These are phyloP conservation scores for Sycophila sp. DNA, from an alignment of 1,140 invertebrate species.

Conservation along the genomic window DNA sequence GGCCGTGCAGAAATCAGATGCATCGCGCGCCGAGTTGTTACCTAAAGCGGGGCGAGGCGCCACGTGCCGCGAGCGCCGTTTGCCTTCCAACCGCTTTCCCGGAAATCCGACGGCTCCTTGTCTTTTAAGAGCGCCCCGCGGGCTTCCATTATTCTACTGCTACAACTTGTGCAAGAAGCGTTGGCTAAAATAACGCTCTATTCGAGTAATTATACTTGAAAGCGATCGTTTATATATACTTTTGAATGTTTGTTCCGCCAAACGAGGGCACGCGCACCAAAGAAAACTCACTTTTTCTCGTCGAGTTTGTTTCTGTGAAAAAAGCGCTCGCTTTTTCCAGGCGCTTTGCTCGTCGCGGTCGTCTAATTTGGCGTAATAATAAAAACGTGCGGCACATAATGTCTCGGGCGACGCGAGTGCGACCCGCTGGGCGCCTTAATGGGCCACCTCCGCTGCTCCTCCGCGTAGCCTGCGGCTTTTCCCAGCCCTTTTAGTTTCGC, in stretches of 20 bases:
- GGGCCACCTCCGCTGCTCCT: conserved; percentile 37
- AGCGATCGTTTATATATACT: too few relatives aligned
- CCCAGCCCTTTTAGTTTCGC: conserved; percentile 36
- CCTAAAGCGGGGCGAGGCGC: conserved; percentile 23
- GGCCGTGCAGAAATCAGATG: conserved; percentile 55
- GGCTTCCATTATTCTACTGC: too few relatives aligned
- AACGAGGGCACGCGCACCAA: too few relatives aligned
- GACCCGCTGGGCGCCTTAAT: conserved; percentile 56
- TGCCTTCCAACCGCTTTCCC: background rate
- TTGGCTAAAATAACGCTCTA: too few relatives aligned
- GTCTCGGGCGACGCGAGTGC: too few relatives aligned
- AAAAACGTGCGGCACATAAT: conserved; percentile 44
- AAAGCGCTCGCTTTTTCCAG: conserved; percentile 36
- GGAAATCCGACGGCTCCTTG: too few relatives aligned
- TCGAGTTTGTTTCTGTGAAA: too few relatives aligned
- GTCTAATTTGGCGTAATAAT: conserved; percentile 55
- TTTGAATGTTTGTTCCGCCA: too few relatives aligned
- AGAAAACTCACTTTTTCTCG: too few relatives aligned
- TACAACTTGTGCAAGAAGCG: too few relatives aligned
- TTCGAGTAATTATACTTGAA: too few relatives aligned
- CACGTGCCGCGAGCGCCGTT: conserved; percentile 33
- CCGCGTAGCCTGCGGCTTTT: conserved; percentile 19
- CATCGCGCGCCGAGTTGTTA: conserved; percentile 60
- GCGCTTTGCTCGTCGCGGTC: conserved; percentile 9
- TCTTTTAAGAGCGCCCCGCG: too few relatives aligned